Evolutionary conservation across 2,888 invertebrate species (phyloP).

Genomic region (Eurois occulta): DNA sequence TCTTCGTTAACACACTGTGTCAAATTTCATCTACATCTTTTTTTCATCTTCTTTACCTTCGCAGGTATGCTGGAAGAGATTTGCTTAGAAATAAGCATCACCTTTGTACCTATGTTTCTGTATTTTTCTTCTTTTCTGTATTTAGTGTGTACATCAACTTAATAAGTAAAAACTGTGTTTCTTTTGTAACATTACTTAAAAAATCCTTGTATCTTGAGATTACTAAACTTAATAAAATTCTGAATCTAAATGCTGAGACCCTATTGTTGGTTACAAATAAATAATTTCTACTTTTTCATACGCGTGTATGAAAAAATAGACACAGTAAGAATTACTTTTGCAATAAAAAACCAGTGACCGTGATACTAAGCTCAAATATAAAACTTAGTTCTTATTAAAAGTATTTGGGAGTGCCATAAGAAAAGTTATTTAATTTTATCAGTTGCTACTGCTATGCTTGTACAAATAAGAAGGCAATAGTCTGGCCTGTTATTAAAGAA

Average conservation of each 20-base stretch:
- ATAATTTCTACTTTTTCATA: conserved; percentile 8
- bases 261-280: not conserved
- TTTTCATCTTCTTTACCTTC: too few species aligned
- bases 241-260: not conserved
- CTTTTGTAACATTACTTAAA: not conserved
- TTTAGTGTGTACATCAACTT: too few species aligned
- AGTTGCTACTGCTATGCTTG: conserved; percentile 19
- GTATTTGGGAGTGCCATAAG: conserved; percentile 35
- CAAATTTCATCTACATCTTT: too few species aligned
- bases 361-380: conserved; percentile 35
- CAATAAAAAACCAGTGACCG: conserved; percentile 46
- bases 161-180: not conserved
- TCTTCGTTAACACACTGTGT: too few species aligned
- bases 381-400: conserved; percentile 51
- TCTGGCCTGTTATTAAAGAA: conserved; percentile 44
- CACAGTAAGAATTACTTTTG: conserved; percentile 23
- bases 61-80: too few species aligned
- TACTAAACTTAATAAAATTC: not conserved
- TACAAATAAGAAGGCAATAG: conserved; percentile 38
- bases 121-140: too few species aligned
- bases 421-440: conserved; percentile 62
- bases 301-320: too few species aligned
- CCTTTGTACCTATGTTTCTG: too few species aligned
- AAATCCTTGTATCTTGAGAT: not conserved
- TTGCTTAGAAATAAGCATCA: too few species aligned